Percentiles rank a stretch among this genome's conserved stretches.
Evolutionary conservation across 2,113 vertebrate genomes (phyloP).

Genomic region (Antechinus flavipes): DNA sequence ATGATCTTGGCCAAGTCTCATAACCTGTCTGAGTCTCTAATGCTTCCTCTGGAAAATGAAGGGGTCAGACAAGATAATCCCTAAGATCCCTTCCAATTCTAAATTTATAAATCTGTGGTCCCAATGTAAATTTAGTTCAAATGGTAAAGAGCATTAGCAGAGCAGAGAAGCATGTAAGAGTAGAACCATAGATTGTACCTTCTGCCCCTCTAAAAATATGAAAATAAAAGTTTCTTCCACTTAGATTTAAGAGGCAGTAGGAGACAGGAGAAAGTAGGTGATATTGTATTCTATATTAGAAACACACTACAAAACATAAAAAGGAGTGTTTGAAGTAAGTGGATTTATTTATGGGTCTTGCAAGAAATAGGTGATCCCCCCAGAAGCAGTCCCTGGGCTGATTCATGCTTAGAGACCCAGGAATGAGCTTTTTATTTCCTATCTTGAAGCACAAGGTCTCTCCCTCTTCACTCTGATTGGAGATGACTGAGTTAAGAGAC

Average conservation of each 20-base stretch:
- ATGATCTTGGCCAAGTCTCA: background rate
- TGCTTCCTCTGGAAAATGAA: background rate
- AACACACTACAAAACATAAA: too few relatives aligned
- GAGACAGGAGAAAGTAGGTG: background rate
- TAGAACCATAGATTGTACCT: too few relatives aligned
- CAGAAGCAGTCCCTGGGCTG: too few relatives aligned
- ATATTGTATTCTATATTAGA: background rate
- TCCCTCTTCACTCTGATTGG: too few relatives aligned
- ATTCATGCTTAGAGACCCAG: too few relatives aligned
- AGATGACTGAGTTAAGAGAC: too few relatives aligned
- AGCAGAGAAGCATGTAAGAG: background rate
- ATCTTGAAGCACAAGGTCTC: too few relatives aligned
- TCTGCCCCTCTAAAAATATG: background rate
- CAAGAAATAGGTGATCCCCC: too few relatives aligned
- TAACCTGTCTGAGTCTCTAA: background rate
- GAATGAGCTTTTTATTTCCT: too few relatives aligned
- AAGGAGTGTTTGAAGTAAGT: too few relatives aligned
- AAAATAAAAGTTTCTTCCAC: background rate
- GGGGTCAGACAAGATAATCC: background rate
- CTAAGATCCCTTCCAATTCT: background rate
- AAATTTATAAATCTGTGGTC: background rate
- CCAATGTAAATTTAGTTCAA: background rate
- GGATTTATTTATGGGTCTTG: too few relatives aligned
- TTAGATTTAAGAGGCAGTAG: background rate
- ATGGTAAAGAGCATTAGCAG: background rate